Base-by-base conservation (phyloP, 2,113 vertebrate genomes). In the Rhabdomys dilectus region DNA sequence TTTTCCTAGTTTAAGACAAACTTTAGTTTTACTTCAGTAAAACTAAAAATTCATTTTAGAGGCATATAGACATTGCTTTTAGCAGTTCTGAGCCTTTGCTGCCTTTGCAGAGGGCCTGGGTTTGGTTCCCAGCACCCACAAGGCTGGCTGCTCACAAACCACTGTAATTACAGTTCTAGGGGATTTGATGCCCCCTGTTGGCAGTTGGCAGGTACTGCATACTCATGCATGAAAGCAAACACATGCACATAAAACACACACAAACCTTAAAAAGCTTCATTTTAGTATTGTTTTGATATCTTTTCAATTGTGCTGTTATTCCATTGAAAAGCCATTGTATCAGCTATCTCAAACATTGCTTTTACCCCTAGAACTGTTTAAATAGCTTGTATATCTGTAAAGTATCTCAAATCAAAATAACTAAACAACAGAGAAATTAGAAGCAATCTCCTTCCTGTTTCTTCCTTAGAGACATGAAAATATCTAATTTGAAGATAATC, bases 361-460 rank as follows among this genome's bases (percentile, higher is more conserved):
- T 72, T 95, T n/a, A 29, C 86, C 34, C n/a, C 48, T 4, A 34
- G 91, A 86, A 84, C 58, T 88, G 48, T 88, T 95, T 72, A 48
- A 96, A 96, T 95, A 97, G 78, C 85, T 91, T 68, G 90, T 60
- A 81, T 72, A 68, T 89, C 73, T 78, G 0, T 75, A 95, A 31
- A 88, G 91, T 93, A 75, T 87, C 81, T 95, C 42, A 96, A 42
- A 62, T 89, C 76, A 95, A 77, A 80, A 96, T 39, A 75, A 86
- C 19, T 48, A 42, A 42, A 31, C 15, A 17, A 42, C 45, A 70
- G 48, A 94, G 9, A 78, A 92, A 91, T 48, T 58, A 66, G 39
- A 88, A 45, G 72, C 60, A 53, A 31, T 4, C 45, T 88, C 16
- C 60, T 89, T 58, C 29, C 12, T 12, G 4, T 87, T 96, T 19